These are phyloP conservation scores for Limnephilus marmoratus DNA, from an alignment of 2,888 invertebrate genomes.

Conservation along the genomic window DNA sequence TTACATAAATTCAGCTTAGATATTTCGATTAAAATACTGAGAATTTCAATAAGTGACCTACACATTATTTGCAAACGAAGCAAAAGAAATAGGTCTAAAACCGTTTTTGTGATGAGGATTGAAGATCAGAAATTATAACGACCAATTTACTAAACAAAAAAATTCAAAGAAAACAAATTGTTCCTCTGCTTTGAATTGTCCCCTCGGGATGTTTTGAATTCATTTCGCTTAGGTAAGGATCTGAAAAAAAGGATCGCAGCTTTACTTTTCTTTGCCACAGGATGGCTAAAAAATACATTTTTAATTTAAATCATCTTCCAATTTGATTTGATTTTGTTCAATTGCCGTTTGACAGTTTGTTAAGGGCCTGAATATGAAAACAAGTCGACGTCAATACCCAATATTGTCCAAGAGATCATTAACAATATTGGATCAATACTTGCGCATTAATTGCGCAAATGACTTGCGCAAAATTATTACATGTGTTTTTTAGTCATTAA, in stretches of 20 bases:
- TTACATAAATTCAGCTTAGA: not conserved
- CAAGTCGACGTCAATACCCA: no score
- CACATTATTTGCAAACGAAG: not conserved
- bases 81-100: not conserved
- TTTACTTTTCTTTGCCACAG: not conserved
- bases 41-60: not conserved
- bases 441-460: no score
- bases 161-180: not conserved
- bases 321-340: not conserved
- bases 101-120: not conserved
- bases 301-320: not conserved
- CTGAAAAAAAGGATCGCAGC: not conserved
- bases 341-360: not conserved
- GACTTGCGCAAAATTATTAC: no score
- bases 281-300: not conserved
- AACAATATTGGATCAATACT: no score
- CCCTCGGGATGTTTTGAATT: constrained; percentile 34
- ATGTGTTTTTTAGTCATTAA: no score
- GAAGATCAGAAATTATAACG: not conserved
- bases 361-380: no score
- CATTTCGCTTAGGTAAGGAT: constrained; percentile 14
- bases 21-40: not conserved
- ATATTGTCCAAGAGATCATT: no score
- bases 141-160: not conserved
- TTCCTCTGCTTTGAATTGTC: not conserved